Conservation (phyloP, 1,140 invertebrate genomes). For the Artemia franciscana region DNA sequence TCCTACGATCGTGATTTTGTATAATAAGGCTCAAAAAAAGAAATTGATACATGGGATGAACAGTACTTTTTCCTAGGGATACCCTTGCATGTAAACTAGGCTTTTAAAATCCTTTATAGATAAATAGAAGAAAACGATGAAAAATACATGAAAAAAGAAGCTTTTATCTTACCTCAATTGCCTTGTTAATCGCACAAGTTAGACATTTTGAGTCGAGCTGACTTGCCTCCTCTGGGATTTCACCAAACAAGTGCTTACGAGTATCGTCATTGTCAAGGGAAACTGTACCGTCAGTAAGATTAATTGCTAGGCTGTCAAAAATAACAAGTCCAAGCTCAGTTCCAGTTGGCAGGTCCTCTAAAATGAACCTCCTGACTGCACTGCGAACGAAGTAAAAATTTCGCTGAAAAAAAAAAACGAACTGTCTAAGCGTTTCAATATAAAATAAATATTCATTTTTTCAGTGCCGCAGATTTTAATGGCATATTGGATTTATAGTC, state of each 20-base stretch:
- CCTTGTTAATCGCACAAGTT: neutral
- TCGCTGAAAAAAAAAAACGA: neutral
- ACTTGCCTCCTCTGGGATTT: neutral
- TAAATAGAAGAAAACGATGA: too few species aligned
- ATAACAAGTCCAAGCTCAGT: neutral
- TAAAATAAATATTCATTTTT: too few species aligned
- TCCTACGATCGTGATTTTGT: too few species aligned
- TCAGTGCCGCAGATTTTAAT: too few species aligned
- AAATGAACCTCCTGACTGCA: neutral
- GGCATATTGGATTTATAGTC: too few species aligned
- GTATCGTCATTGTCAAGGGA: neutral
- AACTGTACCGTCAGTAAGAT: neutral
- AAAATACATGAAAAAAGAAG: too few species aligned
- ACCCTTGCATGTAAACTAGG: too few species aligned
- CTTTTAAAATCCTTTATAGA: too few species aligned
- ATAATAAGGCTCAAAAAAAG: too few species aligned
- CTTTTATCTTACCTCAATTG: neutral
- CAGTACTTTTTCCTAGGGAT: too few species aligned
- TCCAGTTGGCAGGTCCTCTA: neutral
- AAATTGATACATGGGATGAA: too few species aligned
- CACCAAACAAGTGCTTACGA: neutral
- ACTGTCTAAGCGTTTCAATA: too few species aligned
- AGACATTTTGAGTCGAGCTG: neutral
- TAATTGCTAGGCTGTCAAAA: neutral
- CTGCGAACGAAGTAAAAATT: neutral